These are phyloP conservation scores for Amblyopsis hoosieri DNA, from an alignment of 2,797 vertebrate species.

Conservation along the genomic window DNA sequence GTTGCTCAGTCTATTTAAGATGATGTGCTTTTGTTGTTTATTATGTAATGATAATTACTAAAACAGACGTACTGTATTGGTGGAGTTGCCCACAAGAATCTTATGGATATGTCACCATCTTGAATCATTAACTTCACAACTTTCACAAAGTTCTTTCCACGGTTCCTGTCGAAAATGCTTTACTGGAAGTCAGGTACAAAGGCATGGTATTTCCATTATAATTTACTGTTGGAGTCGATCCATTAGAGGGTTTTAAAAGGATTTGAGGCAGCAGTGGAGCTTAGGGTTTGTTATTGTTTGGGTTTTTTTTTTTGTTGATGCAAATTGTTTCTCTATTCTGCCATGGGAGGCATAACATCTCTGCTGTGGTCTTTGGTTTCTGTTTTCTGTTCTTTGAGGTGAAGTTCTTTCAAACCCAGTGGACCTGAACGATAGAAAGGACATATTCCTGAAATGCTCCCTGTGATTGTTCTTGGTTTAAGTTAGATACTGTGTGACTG, in stretches of 20 bases:
- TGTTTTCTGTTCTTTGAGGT: conserved; percentile 11
- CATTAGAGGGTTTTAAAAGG: conserved; percentile 6
- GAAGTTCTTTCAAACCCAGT: not conserved
- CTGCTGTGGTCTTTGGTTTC: conserved; percentile 7
- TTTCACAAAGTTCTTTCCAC: conserved; percentile 3
- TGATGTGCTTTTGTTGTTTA: conserved; percentile 2
- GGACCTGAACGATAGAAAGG: not conserved
- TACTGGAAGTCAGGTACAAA: conserved; percentile 7
- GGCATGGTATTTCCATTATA: conserved; percentile 1
- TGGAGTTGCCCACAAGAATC: conserved; percentile 6
- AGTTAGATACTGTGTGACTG: not conserved
- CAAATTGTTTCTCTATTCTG: conserved; percentile 4
- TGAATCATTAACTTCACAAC: conserved; percentile 10
- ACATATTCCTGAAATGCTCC: no score
- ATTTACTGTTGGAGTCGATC: not conserved
- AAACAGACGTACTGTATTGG: conserved; percentile 8
- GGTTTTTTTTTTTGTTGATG: conserved; percentile 8
- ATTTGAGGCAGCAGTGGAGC: conserved; percentile 6
- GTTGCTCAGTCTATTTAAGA: not conserved
- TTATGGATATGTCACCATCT: conserved; percentile 8
- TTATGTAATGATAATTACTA: conserved; percentile 12
- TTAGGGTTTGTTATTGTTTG: conserved; percentile 17
- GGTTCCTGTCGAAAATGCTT: conserved; percentile 6
- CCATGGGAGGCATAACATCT: not conserved
- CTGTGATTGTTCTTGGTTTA: not conserved